Evolutionary conservation across 2,113 vertebrate genomes (phyloP).

Genomic region (Chloropsis cyanopogon): DNA sequence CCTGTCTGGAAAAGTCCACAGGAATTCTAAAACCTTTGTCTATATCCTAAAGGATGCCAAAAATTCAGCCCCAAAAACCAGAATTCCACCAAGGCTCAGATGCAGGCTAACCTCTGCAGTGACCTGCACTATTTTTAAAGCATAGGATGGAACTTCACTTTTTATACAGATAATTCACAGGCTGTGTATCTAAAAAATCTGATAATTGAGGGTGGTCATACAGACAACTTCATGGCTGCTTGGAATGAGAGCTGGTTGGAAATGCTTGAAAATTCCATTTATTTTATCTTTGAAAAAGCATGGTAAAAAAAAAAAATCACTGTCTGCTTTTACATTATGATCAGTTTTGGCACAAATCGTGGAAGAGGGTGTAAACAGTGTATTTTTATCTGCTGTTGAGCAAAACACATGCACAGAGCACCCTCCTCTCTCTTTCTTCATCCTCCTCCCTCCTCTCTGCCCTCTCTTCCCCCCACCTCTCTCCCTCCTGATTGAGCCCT

Average conservation of each 20-base stretch:
- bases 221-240: background rate
- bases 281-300: background rate
- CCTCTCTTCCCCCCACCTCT: background rate
- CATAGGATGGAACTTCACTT: background rate
- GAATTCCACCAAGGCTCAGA: background rate
- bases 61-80: background rate
- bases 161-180: background rate
- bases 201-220: rapidly evolving
- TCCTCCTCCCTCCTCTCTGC: background rate
- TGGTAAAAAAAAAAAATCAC: background rate
- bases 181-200: background rate
- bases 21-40: background rate
- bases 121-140: background rate
- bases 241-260: background rate
- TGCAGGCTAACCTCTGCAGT: background rate
- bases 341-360: background rate
- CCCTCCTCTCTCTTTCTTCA: background rate
- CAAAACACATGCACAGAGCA: background rate
- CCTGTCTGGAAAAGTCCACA: background rate
- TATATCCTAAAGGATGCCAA: background rate
- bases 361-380: background rate
- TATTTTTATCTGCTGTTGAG: background rate
- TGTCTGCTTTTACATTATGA: background rate
- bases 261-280: background rate
- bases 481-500: background rate